Conservation (phyloP, 2,888 invertebrate species). For the Thereva unica region DNA sequence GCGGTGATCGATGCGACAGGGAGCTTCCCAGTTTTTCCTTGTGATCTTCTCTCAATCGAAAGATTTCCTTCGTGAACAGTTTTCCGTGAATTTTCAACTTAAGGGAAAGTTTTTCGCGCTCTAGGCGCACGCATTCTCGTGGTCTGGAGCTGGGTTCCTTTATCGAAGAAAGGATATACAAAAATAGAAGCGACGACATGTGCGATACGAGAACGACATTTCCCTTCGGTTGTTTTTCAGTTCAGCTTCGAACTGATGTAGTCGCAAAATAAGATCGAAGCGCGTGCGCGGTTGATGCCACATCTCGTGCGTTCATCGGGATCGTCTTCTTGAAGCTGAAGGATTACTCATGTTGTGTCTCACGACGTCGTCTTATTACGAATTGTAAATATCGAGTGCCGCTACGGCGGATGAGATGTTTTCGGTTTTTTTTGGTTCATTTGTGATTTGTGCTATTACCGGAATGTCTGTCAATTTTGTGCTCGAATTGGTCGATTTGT, state of each 20-base stretch:
- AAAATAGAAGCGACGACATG: conserved; percentile 30
- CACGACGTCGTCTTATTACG: not conserved
- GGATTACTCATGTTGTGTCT: conserved; percentile 21
- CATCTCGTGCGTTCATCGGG: not conserved
- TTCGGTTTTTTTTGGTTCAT: conserved; percentile 3
- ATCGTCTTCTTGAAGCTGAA: conserved; percentile 7
- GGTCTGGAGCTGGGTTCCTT: no score
- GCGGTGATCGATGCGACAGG: no score
- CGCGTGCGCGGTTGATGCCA: conserved; percentile 17
- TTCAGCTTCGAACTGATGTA: conserved; percentile 22
- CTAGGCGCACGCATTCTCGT: no score
- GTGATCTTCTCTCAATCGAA: no score
- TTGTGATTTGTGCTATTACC: conserved; percentile 25
- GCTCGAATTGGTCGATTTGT: conserved; percentile 14
- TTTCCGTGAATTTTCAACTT: no score
- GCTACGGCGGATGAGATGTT: conserved; percentile 17
- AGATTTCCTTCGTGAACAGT: no score
- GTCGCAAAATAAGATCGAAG: conserved; percentile 14
- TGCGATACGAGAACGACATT: conserved; percentile 11
- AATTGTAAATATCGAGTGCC: not conserved
- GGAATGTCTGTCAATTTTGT: conserved; percentile 9
- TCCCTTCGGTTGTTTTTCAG: conserved; percentile 22
- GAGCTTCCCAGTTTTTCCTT: no score
- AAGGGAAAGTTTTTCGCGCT: no score
- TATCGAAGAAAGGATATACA: conserved; percentile 27